phyloP scores from a whole-genome alignment of 53 echinoderm and acorn worm species.

The Holothuria leucospilota region DNA sequence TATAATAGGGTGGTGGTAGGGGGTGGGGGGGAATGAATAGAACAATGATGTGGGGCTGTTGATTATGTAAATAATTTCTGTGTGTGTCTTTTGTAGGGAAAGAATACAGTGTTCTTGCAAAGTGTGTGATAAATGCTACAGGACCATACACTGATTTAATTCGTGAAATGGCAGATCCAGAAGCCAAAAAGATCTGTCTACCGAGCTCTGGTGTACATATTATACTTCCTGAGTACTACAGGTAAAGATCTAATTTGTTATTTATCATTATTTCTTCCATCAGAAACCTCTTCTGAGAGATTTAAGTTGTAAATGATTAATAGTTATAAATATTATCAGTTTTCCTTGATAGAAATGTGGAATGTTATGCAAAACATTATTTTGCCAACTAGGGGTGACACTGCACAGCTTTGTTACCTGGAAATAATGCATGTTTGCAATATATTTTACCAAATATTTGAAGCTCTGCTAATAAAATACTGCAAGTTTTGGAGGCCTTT shows the following conservation, averaged over 20 bases:
- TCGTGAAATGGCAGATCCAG: constrained; percentile 83
- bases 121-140: constrained; percentile 97
- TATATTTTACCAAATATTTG: too few species aligned
- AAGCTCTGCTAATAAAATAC: too few species aligned
- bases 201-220: constrained; percentile 96
- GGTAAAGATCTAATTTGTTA: constrained; percentile 56
- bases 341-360: too few species aligned
- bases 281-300: neutral
- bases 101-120: constrained; percentile 89
- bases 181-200: constrained; percentile 73
- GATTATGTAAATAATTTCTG: too few species aligned
- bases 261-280: neutral
- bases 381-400: too few species aligned
- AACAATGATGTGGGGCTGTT: too few species aligned
- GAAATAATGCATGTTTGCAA: too few species aligned
- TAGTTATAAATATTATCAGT: neutral
- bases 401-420: too few species aligned
- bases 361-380: too few species aligned
- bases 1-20: too few species aligned
- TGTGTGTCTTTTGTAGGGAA: constrained; percentile 63
- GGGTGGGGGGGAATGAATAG: too few species aligned
- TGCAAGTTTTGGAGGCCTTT: too few species aligned
- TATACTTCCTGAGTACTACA: constrained; percentile 96
- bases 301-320: neutral
- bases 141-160: constrained; percentile 92